Conservation (phyloP, 2,888 invertebrate genomes). For the Eupithecia inturbata region DNA sequence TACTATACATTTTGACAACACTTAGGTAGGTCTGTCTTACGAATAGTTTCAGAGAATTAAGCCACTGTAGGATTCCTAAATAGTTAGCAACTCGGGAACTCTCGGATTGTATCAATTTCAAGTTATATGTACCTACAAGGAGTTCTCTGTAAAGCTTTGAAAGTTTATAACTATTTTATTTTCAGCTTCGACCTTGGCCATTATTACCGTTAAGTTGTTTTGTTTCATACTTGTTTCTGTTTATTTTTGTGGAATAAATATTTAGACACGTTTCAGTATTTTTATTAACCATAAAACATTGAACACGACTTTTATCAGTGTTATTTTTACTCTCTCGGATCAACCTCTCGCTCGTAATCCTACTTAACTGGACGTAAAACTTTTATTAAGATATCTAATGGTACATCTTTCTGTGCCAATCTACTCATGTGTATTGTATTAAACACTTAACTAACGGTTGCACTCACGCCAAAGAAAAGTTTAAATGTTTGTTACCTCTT, state of each 20-base stretch:
- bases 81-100: constrained; percentile 36
- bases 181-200: neutral
- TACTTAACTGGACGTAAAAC: neutral
- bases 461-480: no score
- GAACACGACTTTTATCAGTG: neutral
- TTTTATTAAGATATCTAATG: neutral
- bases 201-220: neutral
- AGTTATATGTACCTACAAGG: constrained; percentile 19
- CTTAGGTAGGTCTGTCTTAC: neutral
- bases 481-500: no score
- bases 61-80: constrained; percentile 31
- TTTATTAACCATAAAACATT: constrained; percentile 1
- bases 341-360: neutral
- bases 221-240: neutral
- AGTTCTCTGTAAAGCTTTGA: neutral
- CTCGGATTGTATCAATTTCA: constrained; percentile 34
- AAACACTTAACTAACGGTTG: no score
- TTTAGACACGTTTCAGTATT: neutral
- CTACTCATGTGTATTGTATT: no score
- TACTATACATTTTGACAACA: neutral
- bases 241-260: neutral
- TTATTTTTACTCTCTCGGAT: neutral
- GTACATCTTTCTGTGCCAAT: neutral
- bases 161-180: constrained; percentile 6
- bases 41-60: constrained; percentile 39